These are phyloP conservation scores for Fistularia tabacaria DNA, from an alignment of 2,797 vertebrate genomes.

Conservation along the genomic window DNA sequence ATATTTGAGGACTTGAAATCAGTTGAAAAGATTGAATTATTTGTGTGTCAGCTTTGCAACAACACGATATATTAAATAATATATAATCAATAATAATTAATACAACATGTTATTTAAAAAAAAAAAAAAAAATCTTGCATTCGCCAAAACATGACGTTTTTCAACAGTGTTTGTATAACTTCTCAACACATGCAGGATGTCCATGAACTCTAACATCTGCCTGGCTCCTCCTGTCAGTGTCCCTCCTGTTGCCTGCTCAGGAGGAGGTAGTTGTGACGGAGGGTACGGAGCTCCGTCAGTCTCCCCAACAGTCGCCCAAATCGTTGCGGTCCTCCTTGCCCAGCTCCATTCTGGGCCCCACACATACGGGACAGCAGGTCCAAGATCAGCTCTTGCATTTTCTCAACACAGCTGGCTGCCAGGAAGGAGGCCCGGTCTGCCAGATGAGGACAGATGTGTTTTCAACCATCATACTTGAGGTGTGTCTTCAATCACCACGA, in stretches of 20 bases:
- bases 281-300: slow-evolving; percentile 89
- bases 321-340: slow-evolving; percentile 81
- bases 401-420: slow-evolving; percentile 80
- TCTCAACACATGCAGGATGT: slow-evolving; percentile 7
- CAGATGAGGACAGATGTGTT: slow-evolving; percentile 2
- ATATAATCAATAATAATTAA: too few species aligned
- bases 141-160: neutral
- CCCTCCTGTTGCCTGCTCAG: slow-evolving; percentile 63
- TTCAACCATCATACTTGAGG: neutral
- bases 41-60: slow-evolving; percentile 8
- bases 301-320: slow-evolving; percentile 90
- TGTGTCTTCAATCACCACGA: too few species aligned
- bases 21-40: slow-evolving; percentile 4
- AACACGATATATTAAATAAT: too few species aligned
- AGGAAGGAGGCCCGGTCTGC: slow-evolving; percentile 69
- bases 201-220: slow-evolving; percentile 1
- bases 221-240: slow-evolving; percentile 25
- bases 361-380: slow-evolving; percentile 88
- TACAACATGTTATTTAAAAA: neutral
- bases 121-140: slow-evolving; percentile 6
- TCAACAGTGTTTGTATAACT: neutral
- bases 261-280: slow-evolving; percentile 89
- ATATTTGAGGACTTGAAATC: neutral
- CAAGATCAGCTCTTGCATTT: slow-evolving; percentile 89
- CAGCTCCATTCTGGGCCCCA: slow-evolving; percentile 65